A percentile compares a stretch with the other conserved stretches of the same genome.
phyloP scores from a whole-genome alignment of 1,140 invertebrate genomes.

The Ooceraea biroi region DNA sequence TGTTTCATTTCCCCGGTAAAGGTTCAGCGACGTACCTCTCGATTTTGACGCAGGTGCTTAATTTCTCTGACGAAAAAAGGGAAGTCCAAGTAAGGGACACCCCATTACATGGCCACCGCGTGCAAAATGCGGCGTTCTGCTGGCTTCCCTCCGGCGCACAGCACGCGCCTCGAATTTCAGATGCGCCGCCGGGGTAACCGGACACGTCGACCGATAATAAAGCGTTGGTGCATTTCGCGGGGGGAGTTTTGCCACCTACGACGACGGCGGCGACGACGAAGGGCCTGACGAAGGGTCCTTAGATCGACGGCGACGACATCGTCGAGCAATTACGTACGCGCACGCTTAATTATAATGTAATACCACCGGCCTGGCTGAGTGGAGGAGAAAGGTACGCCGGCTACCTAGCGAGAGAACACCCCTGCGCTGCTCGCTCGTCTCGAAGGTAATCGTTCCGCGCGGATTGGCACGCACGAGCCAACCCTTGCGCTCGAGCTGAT shows the following conservation, averaged over 20 bases:
- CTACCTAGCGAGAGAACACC: slow-evolving; percentile 59
- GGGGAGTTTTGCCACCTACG: slow-evolving; percentile 69
- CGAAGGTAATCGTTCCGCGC: slow-evolving; percentile 54
- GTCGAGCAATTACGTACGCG: slow-evolving; percentile 75
- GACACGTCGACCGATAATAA: slow-evolving; percentile 75
- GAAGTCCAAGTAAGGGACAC: slow-evolving; percentile 38
- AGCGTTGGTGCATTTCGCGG: slow-evolving; percentile 70
- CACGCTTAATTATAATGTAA: slow-evolving; percentile 70
- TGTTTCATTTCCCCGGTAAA: neutral
- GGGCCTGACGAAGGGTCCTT: neutral
- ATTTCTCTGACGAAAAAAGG: neutral
- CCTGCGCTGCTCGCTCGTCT: slow-evolving; percentile 39
- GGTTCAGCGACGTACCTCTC: too few species aligned
- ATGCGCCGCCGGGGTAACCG: slow-evolving; percentile 75
- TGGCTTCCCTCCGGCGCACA: slow-evolving; percentile 64
- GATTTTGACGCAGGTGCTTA: neutral
- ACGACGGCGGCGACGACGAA: too few species aligned
- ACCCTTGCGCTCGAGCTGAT: slow-evolving; percentile 45
- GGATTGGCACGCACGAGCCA: slow-evolving; percentile 55
- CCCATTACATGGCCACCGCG: slow-evolving; percentile 30
- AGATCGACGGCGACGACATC: slow-evolving; percentile 58
- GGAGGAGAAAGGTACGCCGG: slow-evolving; percentile 57
- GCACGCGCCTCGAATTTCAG: slow-evolving; percentile 76
- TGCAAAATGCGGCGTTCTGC: slow-evolving; percentile 45
- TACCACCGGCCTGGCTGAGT: slow-evolving; percentile 37